Base-by-base conservation (phyloP, 2,797 vertebrate genomes). In the Nannoperca australis region DNA sequence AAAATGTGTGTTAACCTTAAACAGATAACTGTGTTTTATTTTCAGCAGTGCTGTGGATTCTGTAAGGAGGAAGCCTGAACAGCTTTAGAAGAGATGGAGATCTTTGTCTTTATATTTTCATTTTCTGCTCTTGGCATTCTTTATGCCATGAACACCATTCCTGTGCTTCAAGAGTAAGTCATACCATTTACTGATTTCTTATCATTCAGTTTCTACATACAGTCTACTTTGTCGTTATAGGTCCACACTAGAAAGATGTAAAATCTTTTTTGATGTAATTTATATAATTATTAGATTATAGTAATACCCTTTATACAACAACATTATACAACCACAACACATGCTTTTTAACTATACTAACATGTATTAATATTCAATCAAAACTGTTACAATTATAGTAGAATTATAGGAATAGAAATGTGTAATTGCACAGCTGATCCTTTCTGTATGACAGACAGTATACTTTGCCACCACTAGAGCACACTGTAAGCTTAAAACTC, bases 161-260 rank as follows among this genome's bases (percentile, higher is more conserved):
- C 95, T 0, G 81, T 85, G 63, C 78, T 96, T 81, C 96, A 96
- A 81, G 95, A 97, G 97, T 97, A 93, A 97, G 97, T 97, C 53
- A 30, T 17, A 11, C 62, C 49, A 27, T 83, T 50, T 40, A 64
- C 7, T 84, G 1, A 62, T 79, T 77, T 75, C 1, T 44, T 63
- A 65, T 78, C 14, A 0, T 8, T 56, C 9, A 5, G 5, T 73
- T 27, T 42, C 18, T 11, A 20, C 12, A 34, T 45, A 30, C 11
- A 20, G 11, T 45, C 4, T 14, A 36, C 0, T 36, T 12, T 30
- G 8, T 8, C 17, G 12, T 18, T 11, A 3, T 4, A 40, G 17
- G 10, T 42, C 7, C 3, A 36, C 2, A 58, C 24, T 27, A 2
- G 24, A 27, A 27, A 27, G 24, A 27, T 27, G 24, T 27, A 27